Evolutionary conservation across 1,140 invertebrate genomes (phyloP).

Genomic region (Limonius californicus): DNA sequence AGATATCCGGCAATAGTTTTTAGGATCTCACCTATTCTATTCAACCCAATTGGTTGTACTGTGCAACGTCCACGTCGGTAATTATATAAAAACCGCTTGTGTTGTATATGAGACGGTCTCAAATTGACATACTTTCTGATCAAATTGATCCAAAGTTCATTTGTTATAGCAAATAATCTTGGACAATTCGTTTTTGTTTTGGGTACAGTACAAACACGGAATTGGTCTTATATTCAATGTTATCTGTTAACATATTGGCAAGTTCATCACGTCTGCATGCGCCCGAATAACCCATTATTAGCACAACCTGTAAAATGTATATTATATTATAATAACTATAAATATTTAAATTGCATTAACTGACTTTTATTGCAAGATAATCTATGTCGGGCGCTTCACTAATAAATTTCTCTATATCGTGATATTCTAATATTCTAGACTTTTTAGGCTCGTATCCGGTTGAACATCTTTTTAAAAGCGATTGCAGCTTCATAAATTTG

Average conservation of each 20-base stretch:
- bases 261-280: slow-evolving; percentile 32
- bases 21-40: slow-evolving; percentile 10
- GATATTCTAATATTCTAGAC: slow-evolving; percentile 15
- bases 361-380: no score
- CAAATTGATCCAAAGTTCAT: slow-evolving; percentile 16
- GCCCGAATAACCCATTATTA: slow-evolving; percentile 18
- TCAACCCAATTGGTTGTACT: slow-evolving; percentile 18
- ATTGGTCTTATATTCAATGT: slow-evolving; percentile 30
- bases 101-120: slow-evolving; percentile 1
- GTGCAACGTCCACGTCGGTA: slow-evolving; percentile 11
- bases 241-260: slow-evolving; percentile 26
- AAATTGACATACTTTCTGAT: slow-evolving; percentile 18
- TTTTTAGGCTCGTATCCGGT: slow-evolving; percentile 15
- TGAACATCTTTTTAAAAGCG: slow-evolving; percentile 9
- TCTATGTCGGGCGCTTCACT: slow-evolving; percentile 1
- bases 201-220: slow-evolving; percentile 10
- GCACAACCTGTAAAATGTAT: no score
- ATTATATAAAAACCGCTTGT: slow-evolving; percentile 17
- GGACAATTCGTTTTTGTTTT: slow-evolving; percentile 23
- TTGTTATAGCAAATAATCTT: slow-evolving; percentile 15
- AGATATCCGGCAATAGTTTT: not conserved
- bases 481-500: slow-evolving; percentile 7
- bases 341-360: not conserved
- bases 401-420: slow-evolving; percentile 15
- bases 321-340: not conserved